Evolutionary conservation across 2,888 invertebrate species (phyloP), one percentile per base, ranked within the genome.

Genomic region (Herminia tarsipennalis): DNA sequence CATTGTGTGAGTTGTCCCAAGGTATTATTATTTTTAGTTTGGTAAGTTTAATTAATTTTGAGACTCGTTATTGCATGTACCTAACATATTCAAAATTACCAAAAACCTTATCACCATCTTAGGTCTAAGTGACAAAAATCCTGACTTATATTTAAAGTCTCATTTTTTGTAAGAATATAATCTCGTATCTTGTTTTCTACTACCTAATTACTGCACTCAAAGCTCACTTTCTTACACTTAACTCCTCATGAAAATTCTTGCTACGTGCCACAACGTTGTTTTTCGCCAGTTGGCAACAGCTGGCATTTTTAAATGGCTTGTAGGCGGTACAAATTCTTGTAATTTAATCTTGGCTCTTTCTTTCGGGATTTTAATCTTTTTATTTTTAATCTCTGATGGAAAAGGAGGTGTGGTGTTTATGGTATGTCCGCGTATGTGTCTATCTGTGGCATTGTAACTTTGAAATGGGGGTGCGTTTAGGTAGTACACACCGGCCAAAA

Each of bases 281-380:
- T 66, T 46, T 45, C 34, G 29, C 40, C 39, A 44, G 20, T 45
- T 62, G 64, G 55, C 46, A 54, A 45, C 63, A 63, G 32, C 36
- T 67, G 60, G 21, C 34, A 40, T 43, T 52, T 66, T 67, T 46
- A 63, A 62, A 63, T 47, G 28, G 38, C 50, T 41, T 44, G 65
- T 65, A 65, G 40, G 39, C 34, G 56, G 30, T 41, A 47, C 43
- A 50, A 61, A 61, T 44, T 32, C 51, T 38, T 56, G 41, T 61
- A 47, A 55, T 66, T 66, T 66, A 51, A 61, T 61, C 34, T 56
- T 34, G 33, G 13, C 35, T 41, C 14, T 13, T 34, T 43, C 33
- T 33, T 66, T 65, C 29, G 14, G 17, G 12, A 32, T 37, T 54
- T 60, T 50, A 50, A 56, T 60, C 45, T 34, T 47, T 45, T 36